Percentiles rank a stretch among this genome's conserved stretches.
phyloP scores from a whole-genome alignment of 2,113 vertebrate species.

The Greenwoodochromis staneri region DNA sequence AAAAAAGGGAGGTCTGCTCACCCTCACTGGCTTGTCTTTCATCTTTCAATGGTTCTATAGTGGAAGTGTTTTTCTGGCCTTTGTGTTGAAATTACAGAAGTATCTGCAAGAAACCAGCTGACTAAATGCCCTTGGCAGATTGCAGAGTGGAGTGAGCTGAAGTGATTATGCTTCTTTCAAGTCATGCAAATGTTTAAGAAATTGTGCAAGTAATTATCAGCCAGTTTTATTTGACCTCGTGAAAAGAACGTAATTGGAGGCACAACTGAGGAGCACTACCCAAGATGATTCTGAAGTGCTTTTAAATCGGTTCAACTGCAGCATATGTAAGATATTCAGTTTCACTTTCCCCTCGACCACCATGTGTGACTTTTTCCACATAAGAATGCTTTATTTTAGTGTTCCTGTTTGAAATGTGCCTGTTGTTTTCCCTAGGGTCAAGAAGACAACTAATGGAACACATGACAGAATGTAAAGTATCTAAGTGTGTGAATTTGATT shows the following conservation, averaged over 20 bases:
- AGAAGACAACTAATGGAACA: constrained; percentile 60
- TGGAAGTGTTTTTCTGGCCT: constrained; percentile 39
- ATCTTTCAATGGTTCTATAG: constrained; percentile 22
- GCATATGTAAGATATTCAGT: neutral
- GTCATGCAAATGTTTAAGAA: constrained; percentile 44
- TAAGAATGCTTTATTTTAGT: neutral
- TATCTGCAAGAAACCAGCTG: constrained; percentile 45
- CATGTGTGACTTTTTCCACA: constrained; percentile 2
- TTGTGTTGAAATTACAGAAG: constrained; percentile 53
- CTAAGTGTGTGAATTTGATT: constrained; percentile 10
- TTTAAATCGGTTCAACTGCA: neutral
- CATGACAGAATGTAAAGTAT: constrained; percentile 66
- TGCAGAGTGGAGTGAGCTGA: constrained; percentile 8
- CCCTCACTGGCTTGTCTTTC: neutral
- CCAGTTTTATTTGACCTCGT: constrained; percentile 12
- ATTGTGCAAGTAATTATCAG: constrained; percentile 5
- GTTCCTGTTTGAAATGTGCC: constrained; percentile 54
- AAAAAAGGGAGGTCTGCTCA: constrained; percentile 16
- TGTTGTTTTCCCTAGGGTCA: constrained; percentile 53
- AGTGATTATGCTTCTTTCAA: constrained; percentile 38
- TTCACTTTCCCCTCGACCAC: neutral
- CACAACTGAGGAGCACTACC: neutral
- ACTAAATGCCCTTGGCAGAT: constrained; percentile 18
- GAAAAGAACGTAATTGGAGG: neutral
- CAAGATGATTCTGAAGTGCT: neutral